Evolutionary conservation across 2,113 vertebrate genomes (phyloP).

Genomic region (Egretta garzetta): DNA sequence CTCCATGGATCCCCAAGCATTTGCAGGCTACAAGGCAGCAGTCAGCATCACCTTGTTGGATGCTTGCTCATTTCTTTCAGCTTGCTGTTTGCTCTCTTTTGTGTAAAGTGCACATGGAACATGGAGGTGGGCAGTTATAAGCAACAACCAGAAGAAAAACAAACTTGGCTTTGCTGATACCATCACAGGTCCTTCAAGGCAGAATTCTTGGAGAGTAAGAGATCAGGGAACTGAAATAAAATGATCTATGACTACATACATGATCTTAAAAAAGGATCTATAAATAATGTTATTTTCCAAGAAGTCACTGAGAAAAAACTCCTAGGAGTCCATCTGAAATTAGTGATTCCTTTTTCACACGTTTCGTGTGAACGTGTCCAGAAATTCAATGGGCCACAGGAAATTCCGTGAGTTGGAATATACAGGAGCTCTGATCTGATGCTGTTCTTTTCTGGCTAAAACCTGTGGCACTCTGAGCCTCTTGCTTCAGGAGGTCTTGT

Average conservation of each 20-base stretch:
- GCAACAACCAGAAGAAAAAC: not conserved
- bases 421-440: not conserved
- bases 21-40: not conserved
- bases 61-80: not conserved
- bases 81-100: not conserved
- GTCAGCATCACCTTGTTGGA: not conserved
- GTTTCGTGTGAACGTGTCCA: not conserved
- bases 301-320: not conserved
- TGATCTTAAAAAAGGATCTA: not conserved
- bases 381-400: not conserved
- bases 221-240: not conserved
- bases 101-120: not conserved
- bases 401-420: not conserved
- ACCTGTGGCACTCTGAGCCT: not conserved
- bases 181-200: not conserved
- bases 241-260: accelerated
- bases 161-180: not conserved
- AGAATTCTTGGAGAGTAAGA: not conserved
- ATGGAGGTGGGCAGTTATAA: not conserved
- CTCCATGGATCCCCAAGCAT: not conserved
- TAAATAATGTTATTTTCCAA: not conserved
- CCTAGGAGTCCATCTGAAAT: not conserved
- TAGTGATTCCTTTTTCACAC: not conserved
- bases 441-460: not conserved
- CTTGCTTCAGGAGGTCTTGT: not conserved